Conservation (phyloP, 2,113 vertebrate genomes). For the Thoracochromis brauschi region DNA sequence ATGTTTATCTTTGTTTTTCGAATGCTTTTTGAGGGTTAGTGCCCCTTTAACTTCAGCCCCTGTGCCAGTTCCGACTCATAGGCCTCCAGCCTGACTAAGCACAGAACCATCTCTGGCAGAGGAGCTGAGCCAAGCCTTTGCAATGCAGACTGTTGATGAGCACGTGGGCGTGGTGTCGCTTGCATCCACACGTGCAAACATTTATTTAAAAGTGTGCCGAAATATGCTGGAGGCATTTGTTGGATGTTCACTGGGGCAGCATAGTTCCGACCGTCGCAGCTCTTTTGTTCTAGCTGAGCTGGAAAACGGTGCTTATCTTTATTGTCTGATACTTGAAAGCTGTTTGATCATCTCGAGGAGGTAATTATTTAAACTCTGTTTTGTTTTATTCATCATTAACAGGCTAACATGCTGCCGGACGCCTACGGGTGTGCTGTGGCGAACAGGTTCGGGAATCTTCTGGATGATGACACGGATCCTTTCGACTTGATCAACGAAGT, state of each 20-base stretch:
- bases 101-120: not conserved
- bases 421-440: slow-evolving; percentile 79
- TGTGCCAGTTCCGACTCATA: not conserved
- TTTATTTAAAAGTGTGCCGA: slow-evolving; percentile 14
- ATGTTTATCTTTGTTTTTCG: not conserved
- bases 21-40: not conserved
- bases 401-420: slow-evolving; percentile 49
- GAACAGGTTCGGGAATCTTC: slow-evolving; percentile 84
- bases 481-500: slow-evolving; percentile 78
- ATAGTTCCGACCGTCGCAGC: not conserved
- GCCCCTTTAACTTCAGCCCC: not conserved
- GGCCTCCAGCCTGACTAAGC: not conserved
- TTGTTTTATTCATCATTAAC: not conserved
- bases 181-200: slow-evolving; percentile 31
- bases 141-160: slow-evolving; percentile 3
- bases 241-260: not conserved
- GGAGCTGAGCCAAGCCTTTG: not conserved
- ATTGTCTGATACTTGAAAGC: not conserved
- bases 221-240: not conserved
- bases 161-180: slow-evolving; percentile 10
- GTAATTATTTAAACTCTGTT: not conserved
- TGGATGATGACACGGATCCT: slow-evolving; percentile 85
- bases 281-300: not conserved
- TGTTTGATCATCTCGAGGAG: not conserved
- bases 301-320: not conserved